Evolutionary conservation across 2,113 vertebrate genomes (phyloP).

Genomic region (Embiotoca jacksoni): DNA sequence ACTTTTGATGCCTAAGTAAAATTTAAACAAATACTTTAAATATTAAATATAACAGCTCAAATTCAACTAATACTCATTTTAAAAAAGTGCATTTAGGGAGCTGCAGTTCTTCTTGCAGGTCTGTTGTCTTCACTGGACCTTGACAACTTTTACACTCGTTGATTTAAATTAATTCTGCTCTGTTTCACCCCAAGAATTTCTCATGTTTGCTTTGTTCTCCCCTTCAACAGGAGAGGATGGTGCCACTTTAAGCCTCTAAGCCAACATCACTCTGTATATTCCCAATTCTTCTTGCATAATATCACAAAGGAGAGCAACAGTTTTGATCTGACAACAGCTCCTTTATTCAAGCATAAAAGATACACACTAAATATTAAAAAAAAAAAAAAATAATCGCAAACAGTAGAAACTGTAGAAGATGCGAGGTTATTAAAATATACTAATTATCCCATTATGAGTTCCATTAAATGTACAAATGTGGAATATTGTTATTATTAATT

Average conservation of each 20-base stretch:
- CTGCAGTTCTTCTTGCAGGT: not conserved
- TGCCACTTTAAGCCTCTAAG: not conserved
- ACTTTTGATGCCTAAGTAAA: no score
- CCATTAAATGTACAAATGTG: constrained; percentile 8
- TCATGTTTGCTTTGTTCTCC: constrained; percentile 45
- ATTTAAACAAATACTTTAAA: no score
- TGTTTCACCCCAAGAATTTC: constrained; percentile 54
- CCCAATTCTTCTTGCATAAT: not conserved
- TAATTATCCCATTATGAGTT: not conserved
- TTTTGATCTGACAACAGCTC: not conserved
- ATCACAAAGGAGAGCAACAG: not conserved
- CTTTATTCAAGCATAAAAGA: constrained; percentile 42
- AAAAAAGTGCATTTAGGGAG: not conserved
- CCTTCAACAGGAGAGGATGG: not conserved
- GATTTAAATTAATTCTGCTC: constrained; percentile 51
- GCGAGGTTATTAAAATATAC: not conserved
- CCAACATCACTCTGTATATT: not conserved
- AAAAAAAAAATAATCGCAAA: not conserved
- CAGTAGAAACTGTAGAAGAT: not conserved
- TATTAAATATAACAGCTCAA: no score
- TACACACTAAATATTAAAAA: not conserved
- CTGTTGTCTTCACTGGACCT: not conserved
- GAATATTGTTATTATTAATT: constrained; percentile 19
- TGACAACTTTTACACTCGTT: constrained; percentile 22
- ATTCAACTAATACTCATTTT: not conserved